phyloP scores from a whole-genome alignment of 1,140 invertebrate species.

The Leptoteleia sp. region DNA sequence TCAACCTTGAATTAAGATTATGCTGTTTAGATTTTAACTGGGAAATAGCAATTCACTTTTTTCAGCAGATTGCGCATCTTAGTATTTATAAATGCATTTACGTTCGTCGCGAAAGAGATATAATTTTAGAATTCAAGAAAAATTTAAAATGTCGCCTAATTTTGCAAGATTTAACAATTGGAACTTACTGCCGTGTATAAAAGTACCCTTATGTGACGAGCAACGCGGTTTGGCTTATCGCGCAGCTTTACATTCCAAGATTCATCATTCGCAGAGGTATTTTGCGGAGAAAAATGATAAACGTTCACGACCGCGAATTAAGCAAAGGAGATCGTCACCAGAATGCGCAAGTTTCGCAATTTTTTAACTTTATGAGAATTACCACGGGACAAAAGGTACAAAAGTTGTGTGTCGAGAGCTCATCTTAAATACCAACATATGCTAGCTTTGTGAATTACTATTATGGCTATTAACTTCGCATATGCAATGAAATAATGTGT shows the following conservation, averaged over 20 bases:
- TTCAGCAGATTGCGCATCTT: slow-evolving; percentile 1
- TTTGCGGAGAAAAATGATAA: slow-evolving; percentile 66
- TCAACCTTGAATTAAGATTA: too few species aligned
- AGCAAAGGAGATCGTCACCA: slow-evolving; percentile 64
- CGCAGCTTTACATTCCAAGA: slow-evolving; percentile 32
- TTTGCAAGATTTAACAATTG: slow-evolving; percentile 8
- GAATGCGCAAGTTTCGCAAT: slow-evolving; percentile 45
- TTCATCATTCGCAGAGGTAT: slow-evolving; percentile 40
- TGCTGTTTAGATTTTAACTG: too few species aligned
- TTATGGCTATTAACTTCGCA: slow-evolving; percentile 22
- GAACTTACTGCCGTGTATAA: slow-evolving; percentile 7
- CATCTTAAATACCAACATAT: slow-evolving; percentile 35
- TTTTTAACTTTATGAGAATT: slow-evolving; percentile 66
- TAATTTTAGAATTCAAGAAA: slow-evolving; percentile 1
- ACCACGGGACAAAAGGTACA: slow-evolving; percentile 36
- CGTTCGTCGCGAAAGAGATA: background rate
- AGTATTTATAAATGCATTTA: slow-evolving; percentile 1
- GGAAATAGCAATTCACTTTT: slow-evolving; percentile 18
- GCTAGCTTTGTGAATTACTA: slow-evolving; percentile 24
- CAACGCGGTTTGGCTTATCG: slow-evolving; percentile 20
- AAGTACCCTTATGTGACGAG: slow-evolving; percentile 13
- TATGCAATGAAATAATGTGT: slow-evolving; percentile 11
- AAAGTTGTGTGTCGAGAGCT: slow-evolving; percentile 30
- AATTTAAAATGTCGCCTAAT: slow-evolving; percentile 19
- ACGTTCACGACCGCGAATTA: slow-evolving; percentile 65